Percentiles rank a stretch among this genome's conserved stretches.
phyloP scores from a whole-genome alignment of 2,888 invertebrate genomes.

The Alviniconcha strummeri region DNA sequence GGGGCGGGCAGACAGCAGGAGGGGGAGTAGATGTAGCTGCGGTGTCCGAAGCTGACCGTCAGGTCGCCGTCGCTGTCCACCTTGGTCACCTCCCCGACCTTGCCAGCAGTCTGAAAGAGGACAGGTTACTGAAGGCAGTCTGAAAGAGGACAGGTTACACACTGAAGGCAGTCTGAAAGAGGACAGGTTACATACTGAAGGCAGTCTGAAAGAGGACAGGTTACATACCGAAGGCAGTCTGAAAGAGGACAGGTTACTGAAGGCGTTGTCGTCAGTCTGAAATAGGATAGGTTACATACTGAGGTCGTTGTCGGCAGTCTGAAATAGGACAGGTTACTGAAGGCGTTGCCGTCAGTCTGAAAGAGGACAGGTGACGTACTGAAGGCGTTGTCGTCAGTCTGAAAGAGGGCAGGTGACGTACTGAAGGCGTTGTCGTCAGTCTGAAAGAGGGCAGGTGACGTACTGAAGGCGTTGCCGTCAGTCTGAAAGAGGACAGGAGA shows the following conservation, averaged over 20 bases:
- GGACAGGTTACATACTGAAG: background rate
- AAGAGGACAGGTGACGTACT: too few species aligned
- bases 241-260: slow-evolving; percentile 4
- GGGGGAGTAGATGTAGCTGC: slow-evolving; percentile 88
- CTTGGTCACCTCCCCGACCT: slow-evolving; percentile 84
- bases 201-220: background rate
- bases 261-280: background rate
- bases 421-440: slow-evolving; percentile 74
- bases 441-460: background rate
- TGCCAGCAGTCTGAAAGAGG: slow-evolving; percentile 80
- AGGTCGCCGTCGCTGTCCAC: slow-evolving; percentile 88
- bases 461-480: background rate
- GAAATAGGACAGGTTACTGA: background rate
- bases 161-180: background rate
- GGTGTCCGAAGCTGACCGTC: slow-evolving; percentile 83
- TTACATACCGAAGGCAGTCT: slow-evolving; percentile 76
- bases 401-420: background rate
- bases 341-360: background rate
- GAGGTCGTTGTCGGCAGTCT: slow-evolving; percentile 74
- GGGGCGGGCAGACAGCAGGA: slow-evolving; percentile 77
- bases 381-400: background rate
- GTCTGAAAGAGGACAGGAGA: too few species aligned
- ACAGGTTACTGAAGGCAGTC: background rate
- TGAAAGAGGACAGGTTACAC: background rate
- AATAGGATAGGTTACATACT: background rate